These are phyloP conservation scores for Drosophila sp. DNA, from an alignment of 1,140 invertebrate genomes.

Conservation along the genomic window DNA sequence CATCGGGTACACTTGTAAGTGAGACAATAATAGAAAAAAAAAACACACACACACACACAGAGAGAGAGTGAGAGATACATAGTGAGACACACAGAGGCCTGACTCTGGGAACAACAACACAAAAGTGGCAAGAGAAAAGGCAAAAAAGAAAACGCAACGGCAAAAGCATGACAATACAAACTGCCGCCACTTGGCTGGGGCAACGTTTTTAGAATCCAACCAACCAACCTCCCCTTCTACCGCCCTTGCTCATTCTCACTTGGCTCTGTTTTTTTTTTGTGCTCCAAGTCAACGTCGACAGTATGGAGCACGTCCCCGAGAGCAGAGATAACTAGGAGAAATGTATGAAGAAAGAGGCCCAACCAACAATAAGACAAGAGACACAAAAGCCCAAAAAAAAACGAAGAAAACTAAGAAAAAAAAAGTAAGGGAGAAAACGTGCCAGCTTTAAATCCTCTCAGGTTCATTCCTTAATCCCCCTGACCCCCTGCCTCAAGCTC, in stretches of 20 bases:
- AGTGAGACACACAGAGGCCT: conserved; percentile 19
- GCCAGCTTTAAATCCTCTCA: conserved; percentile 57
- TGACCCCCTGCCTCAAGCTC: conserved; percentile 44
- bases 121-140: conserved; percentile 21
- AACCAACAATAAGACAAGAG: not conserved
- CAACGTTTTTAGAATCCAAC: conserved; percentile 49
- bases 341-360: conserved; percentile 15
- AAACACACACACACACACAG: conserved; percentile 56
- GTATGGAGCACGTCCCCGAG: conserved; percentile 58
- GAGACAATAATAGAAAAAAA: conserved; percentile 82
- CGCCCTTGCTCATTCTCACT: not conserved
- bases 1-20: conserved; percentile 81
- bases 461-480: conserved; percentile 33
- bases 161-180: conserved; percentile 79
- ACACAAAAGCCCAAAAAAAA: conserved; percentile 24
- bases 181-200: conserved; percentile 73
- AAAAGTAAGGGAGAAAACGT: conserved; percentile 31
- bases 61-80: conserved; percentile 18
- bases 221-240: not conserved
- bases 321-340: conserved; percentile 34
- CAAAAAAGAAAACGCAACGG: conserved; percentile 44
- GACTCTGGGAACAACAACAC: conserved; percentile 1
- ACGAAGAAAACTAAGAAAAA: not conserved
- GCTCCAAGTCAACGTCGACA: conserved; percentile 55
- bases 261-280: conserved; percentile 28